Evolutionary conservation across 2,888 invertebrate species (phyloP).

Genomic region (Phyllotreta striolata): DNA sequence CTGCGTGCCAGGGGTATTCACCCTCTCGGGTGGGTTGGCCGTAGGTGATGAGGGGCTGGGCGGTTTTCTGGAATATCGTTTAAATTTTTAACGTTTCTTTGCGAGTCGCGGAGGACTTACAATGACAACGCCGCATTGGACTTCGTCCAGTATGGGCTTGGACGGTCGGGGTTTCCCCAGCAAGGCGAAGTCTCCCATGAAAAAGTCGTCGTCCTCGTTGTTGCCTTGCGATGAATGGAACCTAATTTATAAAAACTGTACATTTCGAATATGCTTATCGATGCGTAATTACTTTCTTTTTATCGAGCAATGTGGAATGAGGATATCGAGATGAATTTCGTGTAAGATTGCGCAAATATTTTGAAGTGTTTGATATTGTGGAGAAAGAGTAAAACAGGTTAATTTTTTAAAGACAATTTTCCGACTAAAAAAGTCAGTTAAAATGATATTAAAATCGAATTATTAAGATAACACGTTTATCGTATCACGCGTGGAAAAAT

Average conservation of each 20-base stretch:
- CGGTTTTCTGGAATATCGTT: constrained; percentile 46
- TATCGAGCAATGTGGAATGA: too few relatives aligned
- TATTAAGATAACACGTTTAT: too few relatives aligned
- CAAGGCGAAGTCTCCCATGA: constrained; percentile 53
- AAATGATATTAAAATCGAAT: too few relatives aligned
- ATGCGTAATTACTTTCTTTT: too few relatives aligned
- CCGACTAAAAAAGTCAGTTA: too few relatives aligned
- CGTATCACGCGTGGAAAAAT: too few relatives aligned
- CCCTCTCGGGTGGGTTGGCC: constrained; percentile 68
- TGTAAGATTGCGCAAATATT: too few relatives aligned
- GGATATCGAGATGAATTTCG: too few relatives aligned
- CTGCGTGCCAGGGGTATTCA: constrained; percentile 76
- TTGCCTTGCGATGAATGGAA: constrained; percentile 21
- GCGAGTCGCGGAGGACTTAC: constrained; percentile 47
- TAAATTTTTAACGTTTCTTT: constrained; percentile 9
- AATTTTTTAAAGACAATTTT: too few relatives aligned
- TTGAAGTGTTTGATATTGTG: too few relatives aligned
- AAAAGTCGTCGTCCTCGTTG: constrained; percentile 52
- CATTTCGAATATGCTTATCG: not conserved
- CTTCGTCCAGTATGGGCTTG: constrained; percentile 30
- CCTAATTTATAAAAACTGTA: constrained; percentile 27
- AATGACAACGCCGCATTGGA: constrained; percentile 54
- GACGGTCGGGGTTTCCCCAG: constrained; percentile 35
- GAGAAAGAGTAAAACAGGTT: too few relatives aligned
- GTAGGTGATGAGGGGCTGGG: constrained; percentile 67